Conservation (phyloP, 1,140 invertebrate genomes). For the Calephelis virginiensis region DNA sequence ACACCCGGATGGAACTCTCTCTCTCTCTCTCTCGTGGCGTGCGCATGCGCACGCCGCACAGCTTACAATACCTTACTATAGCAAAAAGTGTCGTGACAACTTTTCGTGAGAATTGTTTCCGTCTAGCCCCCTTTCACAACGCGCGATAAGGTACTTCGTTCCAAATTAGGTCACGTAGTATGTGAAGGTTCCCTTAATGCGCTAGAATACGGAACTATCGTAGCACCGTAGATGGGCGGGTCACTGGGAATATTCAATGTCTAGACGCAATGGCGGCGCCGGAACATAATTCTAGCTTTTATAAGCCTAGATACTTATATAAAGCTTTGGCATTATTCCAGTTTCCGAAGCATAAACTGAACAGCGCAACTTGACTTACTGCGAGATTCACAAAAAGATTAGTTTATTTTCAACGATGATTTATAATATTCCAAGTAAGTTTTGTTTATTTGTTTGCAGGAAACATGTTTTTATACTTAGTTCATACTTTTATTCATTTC, state of each 20-base stretch:
- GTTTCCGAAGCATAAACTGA: slow-evolving; percentile 20
- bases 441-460: too few species aligned
- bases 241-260: slow-evolving; percentile 51
- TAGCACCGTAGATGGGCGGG: slow-evolving; percentile 37
- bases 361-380: background rate
- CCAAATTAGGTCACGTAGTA: too few species aligned
- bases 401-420: background rate
- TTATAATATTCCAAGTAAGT: background rate
- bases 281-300: slow-evolving; percentile 32
- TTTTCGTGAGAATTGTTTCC: too few species aligned
- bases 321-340: slow-evolving; percentile 25
- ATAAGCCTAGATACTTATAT: slow-evolving; percentile 24
- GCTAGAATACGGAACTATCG: slow-evolving; percentile 17
- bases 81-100: too few species aligned
- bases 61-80: too few species aligned
- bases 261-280: slow-evolving; percentile 37
- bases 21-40: too few species aligned
- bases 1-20: too few species aligned
- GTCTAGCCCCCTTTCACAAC: too few species aligned
- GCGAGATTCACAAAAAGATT: background rate
- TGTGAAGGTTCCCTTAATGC: slow-evolving; percentile 11
- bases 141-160: too few species aligned
- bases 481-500: too few species aligned
- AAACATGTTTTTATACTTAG: too few species aligned
- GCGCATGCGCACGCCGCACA: background rate